Evolutionary conservation across 2,797 vertebrate genomes (phyloP).

Genomic region (Pangasius krempfi): DNA sequence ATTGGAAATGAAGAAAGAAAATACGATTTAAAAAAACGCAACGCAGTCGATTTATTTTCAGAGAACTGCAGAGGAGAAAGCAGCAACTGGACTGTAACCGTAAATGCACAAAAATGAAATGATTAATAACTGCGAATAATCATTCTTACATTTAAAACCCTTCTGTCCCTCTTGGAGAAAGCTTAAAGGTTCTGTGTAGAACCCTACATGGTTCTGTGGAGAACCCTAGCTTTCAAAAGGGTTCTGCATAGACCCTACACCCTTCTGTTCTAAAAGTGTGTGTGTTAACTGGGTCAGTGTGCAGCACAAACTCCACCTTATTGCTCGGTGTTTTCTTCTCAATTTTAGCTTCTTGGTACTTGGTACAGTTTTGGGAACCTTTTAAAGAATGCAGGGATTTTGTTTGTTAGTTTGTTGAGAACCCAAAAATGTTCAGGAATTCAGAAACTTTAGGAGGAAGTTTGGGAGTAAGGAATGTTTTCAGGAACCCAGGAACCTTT

Average conservation of each 20-base stretch:
- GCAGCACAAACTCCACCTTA: not conserved
- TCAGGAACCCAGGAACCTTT: too few relatives aligned
- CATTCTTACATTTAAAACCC: not conserved
- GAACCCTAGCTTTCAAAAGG: too few relatives aligned
- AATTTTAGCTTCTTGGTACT: not conserved
- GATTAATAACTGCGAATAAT: not conserved
- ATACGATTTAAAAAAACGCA: not conserved
- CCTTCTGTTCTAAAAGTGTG: not conserved
- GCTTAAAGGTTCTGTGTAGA: not conserved
- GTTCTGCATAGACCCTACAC: not conserved
- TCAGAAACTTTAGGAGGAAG: too few relatives aligned
- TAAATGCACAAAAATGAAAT: not conserved
- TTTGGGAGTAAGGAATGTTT: too few relatives aligned
- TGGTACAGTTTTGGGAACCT: too few relatives aligned
- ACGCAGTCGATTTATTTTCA: not conserved
- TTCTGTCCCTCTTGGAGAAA: not conserved
- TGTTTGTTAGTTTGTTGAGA: too few relatives aligned
- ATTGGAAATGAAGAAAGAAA: not conserved
- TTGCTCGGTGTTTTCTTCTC: not conserved
- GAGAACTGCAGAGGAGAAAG: not conserved
- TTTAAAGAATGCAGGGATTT: too few relatives aligned
- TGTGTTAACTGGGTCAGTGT: not conserved
- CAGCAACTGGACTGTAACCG: not conserved
- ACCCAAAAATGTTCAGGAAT: too few relatives aligned
- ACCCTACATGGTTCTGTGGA: not conserved